Evolutionary conservation across 1,140 invertebrate species (phyloP), one percentile per base, ranked within the genome.

Genomic region (Drosophila sulfurigaster): DNA sequence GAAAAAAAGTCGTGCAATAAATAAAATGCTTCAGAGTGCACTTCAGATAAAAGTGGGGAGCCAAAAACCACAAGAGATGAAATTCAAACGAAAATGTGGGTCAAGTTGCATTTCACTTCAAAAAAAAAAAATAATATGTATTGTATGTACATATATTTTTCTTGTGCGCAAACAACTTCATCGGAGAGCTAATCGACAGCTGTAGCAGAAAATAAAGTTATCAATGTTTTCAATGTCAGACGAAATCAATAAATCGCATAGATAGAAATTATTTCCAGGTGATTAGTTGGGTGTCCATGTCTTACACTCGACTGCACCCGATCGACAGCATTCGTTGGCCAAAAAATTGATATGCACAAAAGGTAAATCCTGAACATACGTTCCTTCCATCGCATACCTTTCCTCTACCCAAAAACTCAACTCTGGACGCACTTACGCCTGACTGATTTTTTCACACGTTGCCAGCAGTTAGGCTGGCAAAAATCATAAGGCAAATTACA

Each of bases 21-120:
- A 87, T 87, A 88, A 87, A 89, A 88, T 73, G 76, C 83, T 88
- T 80, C 66, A 87, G 82, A 87, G 85, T 87, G 83, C 83, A 87
- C 83, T 87, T 89, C 80, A 87, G 85, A 88, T 87, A 82, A 72
- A 79, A 71, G 54, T 49, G 66, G 56, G 28, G 15, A 8, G 59
- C 8, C 54, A 43, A 49, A 43, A 49, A n/a, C 52, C 58, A 56
- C 43, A 71, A 45, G 74, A 46, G 74, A 46, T 60, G 59, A 32
- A 67, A 81, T 58, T 72, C 66, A 59, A 81, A n/a, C n/a, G 2
- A 60, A 78, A 79, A 86, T 85, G 54, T 86, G 82, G 82, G 82
- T 86, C 82, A 86, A 72, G 51, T 56, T 43, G 49, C 10, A 38
- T 30, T 28, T 68, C 20, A 60, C 7, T 54, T 63, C 16, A 3